phyloP scores from a whole-genome alignment of 2,888 invertebrate species.

The Thera britannica region DNA sequence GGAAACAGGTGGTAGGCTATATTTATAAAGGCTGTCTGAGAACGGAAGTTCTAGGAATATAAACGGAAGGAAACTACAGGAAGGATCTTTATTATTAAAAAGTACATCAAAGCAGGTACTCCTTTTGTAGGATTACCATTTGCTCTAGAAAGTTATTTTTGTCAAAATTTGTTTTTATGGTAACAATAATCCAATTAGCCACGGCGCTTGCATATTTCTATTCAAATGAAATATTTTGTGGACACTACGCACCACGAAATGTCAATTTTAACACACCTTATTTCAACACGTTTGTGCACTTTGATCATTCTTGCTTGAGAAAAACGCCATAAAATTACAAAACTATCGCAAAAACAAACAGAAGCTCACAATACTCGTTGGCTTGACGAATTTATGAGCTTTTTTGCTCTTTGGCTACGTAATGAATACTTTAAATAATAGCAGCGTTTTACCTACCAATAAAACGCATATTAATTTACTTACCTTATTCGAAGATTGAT shows the following conservation, averaged over 20 bases:
- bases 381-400: slow-evolving; percentile 4
- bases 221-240: slow-evolving; percentile 1
- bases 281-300: slow-evolving; percentile 5
- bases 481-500: too few species aligned
- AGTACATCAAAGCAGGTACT: background rate
- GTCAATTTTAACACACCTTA: slow-evolving; percentile 17
- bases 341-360: background rate
- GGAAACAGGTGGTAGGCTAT: slow-evolving; percentile 45
- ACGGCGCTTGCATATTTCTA: background rate
- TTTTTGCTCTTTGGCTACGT: background rate
- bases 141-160: too few species aligned
- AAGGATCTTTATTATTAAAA: background rate
- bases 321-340: slow-evolving; percentile 8
- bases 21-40: slow-evolving; percentile 19
- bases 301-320: slow-evolving; percentile 3
- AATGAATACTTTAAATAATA: background rate
- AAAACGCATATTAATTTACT: too few species aligned
- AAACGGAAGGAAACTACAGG: background rate
- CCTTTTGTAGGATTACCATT: too few species aligned
- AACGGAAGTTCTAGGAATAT: slow-evolving; percentile 4
- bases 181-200: background rate
- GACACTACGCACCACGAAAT: slow-evolving; percentile 13
- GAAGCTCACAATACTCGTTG: background rate
- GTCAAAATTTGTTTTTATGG: background rate
- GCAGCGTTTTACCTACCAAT: too few species aligned